A percentile compares a stretch with the other conserved stretches of the same genome.
These are phyloP conservation scores for Morone chrysops DNA, from an alignment of 2,113 vertebrate species.

Conservation along the genomic window DNA sequence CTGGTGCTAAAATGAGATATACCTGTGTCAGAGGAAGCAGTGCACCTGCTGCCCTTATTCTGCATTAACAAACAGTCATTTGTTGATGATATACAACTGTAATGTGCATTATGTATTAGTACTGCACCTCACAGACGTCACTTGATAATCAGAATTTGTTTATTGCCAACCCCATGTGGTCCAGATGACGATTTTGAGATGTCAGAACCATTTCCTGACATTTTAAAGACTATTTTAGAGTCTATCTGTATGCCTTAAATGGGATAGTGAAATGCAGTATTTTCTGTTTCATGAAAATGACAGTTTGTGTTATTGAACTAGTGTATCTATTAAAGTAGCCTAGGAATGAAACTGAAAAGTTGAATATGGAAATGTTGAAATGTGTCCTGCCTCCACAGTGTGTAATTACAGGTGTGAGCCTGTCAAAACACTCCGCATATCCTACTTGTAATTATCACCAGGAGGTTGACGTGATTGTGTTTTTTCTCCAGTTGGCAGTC, in stretches of 20 bases:
- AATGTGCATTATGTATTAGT: neutral
- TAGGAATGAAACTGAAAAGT: neutral
- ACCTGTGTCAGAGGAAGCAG: neutral
- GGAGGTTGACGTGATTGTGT: slow-evolving; percentile 41
- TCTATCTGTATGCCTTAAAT: neutral
- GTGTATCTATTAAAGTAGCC: neutral
- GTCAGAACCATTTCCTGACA: neutral
- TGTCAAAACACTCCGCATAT: slow-evolving; percentile 46
- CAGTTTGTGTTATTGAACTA: neutral
- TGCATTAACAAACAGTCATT: neutral
- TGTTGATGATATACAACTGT: neutral
- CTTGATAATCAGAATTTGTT: neutral
- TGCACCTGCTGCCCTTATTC: neutral
- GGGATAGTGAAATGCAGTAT: neutral
- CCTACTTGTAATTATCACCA: slow-evolving; percentile 50
- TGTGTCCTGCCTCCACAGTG: neutral
- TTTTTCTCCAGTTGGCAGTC: slow-evolving; percentile 32
- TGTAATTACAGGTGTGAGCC: slow-evolving; percentile 44
- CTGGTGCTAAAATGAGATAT: neutral
- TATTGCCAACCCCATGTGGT: neutral
- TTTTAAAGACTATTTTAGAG: neutral
- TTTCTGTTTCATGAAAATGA: neutral
- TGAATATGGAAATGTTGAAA: neutral
- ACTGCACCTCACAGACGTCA: neutral
- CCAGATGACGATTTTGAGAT: too few species aligned